These are phyloP conservation scores for Tokudaia tokunoshimensis DNA, from an alignment of 2,797 vertebrate species.

Conservation along the genomic window DNA sequence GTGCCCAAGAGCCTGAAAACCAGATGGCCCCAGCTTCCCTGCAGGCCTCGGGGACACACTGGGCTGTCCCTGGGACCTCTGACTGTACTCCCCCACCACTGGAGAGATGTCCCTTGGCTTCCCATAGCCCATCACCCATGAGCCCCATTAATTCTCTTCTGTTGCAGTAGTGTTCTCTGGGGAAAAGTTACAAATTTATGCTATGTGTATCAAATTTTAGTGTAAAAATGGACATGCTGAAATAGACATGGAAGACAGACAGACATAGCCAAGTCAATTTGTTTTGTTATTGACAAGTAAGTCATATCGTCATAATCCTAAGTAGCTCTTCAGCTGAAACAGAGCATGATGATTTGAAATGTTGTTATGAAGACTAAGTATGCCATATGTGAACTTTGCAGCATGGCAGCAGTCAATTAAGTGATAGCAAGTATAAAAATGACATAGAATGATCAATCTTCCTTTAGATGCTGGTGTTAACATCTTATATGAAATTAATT, in stretches of 20 bases:
- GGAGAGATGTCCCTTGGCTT: too few species aligned
- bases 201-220: conserved; percentile 24
- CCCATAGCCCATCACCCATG: too few species aligned
- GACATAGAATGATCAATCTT: neutral
- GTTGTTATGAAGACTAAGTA: neutral
- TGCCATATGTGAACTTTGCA: neutral
- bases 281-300: neutral
- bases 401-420: neutral
- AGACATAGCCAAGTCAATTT: neutral
- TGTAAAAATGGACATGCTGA: neutral
- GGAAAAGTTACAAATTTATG: neutral
- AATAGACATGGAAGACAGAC: neutral
- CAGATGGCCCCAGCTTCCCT: too few species aligned
- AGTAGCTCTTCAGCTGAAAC: neutral
- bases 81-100: too few species aligned
- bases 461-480: neutral
- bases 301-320: neutral
- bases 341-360: neutral
- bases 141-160: neutral
- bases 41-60: too few species aligned
- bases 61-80: too few species aligned
- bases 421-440: neutral
- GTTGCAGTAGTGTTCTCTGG: neutral
- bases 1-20: too few species aligned
- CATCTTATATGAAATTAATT: neutral